Evolutionary conservation across 2,113 vertebrate genomes (phyloP).

Genomic region (Gorilla gorilla): DNA sequence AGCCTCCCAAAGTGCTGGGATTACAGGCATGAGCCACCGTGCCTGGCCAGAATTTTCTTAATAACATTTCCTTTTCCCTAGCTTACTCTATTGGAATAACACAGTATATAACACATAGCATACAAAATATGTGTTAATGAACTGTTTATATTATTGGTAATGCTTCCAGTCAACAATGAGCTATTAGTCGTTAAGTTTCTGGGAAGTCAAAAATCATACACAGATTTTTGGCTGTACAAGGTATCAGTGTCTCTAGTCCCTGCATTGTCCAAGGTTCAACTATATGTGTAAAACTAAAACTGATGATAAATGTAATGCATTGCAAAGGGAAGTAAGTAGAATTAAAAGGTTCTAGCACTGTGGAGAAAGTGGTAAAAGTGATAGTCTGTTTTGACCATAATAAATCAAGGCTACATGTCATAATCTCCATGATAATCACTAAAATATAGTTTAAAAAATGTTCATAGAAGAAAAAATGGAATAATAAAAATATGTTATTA

Average conservation of each 20-base stretch:
- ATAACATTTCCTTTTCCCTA: neutral
- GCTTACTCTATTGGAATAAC: neutral
- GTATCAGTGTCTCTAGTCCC: neutral
- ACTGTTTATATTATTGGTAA: neutral
- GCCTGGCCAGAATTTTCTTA: neutral
- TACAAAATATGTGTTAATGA: neutral
- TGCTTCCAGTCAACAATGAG: neutral
- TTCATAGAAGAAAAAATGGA: neutral
- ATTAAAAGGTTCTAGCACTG: neutral
- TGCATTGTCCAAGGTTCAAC: neutral
- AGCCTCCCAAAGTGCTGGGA: no score
- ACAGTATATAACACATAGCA: neutral
- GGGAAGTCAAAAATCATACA: neutral
- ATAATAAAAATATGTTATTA: constrained; percentile 4
- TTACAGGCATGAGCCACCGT: no score
- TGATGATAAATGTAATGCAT: constrained; percentile 8
- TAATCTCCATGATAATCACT: neutral
- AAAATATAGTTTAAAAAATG: constrained; percentile 2
- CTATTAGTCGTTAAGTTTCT: neutral
- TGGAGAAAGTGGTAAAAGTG: neutral
- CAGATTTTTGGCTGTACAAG: neutral
- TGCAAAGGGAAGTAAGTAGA: neutral
- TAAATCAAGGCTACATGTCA: neutral
- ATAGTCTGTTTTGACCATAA: neutral
- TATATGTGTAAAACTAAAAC: neutral